Conservation (phyloP, 2,797 vertebrate genomes). For the Muscicapa comitata region DNA sequence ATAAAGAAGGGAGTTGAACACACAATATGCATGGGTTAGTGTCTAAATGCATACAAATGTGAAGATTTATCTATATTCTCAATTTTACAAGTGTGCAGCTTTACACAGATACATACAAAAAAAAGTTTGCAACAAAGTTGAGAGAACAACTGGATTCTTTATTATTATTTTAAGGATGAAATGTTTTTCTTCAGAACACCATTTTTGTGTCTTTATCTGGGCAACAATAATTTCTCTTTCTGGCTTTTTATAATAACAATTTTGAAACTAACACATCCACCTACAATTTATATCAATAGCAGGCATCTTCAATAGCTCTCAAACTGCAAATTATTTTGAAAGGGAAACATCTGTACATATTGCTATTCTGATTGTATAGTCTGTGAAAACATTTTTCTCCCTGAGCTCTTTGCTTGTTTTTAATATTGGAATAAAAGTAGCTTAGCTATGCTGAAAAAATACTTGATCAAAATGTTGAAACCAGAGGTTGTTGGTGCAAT, state of each 20-base stretch:
- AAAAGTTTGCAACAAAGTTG: neutral
- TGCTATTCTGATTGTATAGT: neutral
- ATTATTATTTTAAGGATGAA: neutral
- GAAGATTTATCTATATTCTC: neutral
- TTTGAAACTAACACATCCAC: neutral
- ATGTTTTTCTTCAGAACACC: neutral
- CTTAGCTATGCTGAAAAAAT: neutral
- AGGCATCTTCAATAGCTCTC: neutral
- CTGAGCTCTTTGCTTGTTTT: neutral
- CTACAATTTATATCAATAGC: neutral
- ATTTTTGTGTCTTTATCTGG: neutral
- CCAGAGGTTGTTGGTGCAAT: rapidly evolving
- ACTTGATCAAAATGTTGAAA: neutral
- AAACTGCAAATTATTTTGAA: neutral
- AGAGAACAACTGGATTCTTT: neutral
- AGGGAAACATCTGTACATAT: neutral
- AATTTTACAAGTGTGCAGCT: neutral
- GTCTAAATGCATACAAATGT: neutral
- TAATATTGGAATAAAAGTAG: neutral
- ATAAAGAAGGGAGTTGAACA: neutral
- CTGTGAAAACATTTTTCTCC: neutral
- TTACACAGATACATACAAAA: neutral
- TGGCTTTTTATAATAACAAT: neutral
- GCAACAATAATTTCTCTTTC: neutral
- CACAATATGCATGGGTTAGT: rapidly evolving